Evolutionary conservation across 2,113 vertebrate genomes (phyloP).

Genomic region (Polyodon spathula): DNA sequence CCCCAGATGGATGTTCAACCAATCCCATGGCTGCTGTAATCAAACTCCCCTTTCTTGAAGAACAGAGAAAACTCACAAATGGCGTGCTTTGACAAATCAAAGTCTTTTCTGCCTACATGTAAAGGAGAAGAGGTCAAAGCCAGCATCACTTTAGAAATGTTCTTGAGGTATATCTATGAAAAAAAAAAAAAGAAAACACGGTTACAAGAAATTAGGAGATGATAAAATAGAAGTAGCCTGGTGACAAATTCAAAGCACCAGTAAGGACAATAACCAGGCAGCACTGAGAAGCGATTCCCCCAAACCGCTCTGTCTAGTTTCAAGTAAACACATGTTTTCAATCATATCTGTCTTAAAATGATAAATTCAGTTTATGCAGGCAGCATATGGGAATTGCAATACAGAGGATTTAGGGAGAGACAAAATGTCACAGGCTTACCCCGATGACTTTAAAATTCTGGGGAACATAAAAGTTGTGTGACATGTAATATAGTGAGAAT

Average conservation of each 20-base stretch:
- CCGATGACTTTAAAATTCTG: neutral
- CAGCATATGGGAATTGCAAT: neutral
- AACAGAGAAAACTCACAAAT: slow-evolving; percentile 83
- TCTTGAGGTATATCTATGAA: slow-evolving; percentile 79
- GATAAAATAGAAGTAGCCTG: no score
- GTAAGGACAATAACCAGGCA: neutral
- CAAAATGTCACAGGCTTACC: neutral
- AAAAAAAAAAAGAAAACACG: slow-evolving; percentile 14
- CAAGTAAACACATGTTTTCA: neutral
- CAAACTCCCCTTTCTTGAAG: slow-evolving; percentile 97
- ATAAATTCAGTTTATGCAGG: neutral
- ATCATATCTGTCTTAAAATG: neutral
- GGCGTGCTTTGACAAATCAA: slow-evolving; percentile 75
- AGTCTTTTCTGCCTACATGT: slow-evolving; percentile 51
- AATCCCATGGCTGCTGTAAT: slow-evolving; percentile 91
- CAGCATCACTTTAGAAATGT: slow-evolving; percentile 80
- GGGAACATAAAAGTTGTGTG: no score
- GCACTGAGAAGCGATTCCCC: neutral
- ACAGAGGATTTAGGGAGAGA: neutral
- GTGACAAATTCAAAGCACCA: neutral
- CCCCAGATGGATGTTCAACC: slow-evolving; percentile 44
- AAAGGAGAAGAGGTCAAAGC: slow-evolving; percentile 66
- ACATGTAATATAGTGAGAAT: no score
- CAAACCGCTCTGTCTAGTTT: neutral
- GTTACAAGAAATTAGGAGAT: no score